Evolutionary conservation across 2,113 vertebrate genomes (phyloP).

Genomic region (Rhinolophus sinicus): DNA sequence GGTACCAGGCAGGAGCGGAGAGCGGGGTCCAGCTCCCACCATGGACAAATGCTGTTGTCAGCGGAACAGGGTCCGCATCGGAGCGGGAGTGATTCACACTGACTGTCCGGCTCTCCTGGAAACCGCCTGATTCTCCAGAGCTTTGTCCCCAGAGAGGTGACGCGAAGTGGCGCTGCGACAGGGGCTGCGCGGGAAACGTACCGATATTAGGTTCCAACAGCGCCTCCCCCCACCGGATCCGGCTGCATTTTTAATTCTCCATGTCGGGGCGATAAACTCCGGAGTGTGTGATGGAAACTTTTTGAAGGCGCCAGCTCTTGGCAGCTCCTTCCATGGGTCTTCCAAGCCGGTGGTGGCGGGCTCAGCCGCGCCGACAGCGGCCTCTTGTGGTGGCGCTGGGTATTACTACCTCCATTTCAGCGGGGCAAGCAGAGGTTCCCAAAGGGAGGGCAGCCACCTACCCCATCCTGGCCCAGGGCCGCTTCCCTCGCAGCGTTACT

Average conservation of each 20-base stretch:
- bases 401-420: neutral
- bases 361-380: fast-evolving
- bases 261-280: neutral
- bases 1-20: neutral
- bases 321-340: neutral
- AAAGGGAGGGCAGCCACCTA: neutral
- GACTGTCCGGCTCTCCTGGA: neutral
- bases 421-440: neutral
- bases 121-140: neutral
- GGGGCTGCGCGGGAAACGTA: fast-evolving
- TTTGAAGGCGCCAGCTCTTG: neutral
- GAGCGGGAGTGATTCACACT: no score
- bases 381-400: neutral
- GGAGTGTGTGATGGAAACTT: neutral
- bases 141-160: neutral
- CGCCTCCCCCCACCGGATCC: fast-evolving
- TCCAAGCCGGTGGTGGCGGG: neutral
- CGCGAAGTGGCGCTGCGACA: fast-evolving
- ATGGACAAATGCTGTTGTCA: neutral
- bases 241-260: neutral
- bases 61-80: no score
- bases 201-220: no score
- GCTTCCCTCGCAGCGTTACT: neutral
- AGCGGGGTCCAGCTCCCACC: fast-evolving
- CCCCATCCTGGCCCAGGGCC: neutral